Percentiles rank a stretch among this genome's conserved stretches.
Evolutionary conservation across 2,113 vertebrate genomes (phyloP).

Genomic region (Noctilio leporinus): DNA sequence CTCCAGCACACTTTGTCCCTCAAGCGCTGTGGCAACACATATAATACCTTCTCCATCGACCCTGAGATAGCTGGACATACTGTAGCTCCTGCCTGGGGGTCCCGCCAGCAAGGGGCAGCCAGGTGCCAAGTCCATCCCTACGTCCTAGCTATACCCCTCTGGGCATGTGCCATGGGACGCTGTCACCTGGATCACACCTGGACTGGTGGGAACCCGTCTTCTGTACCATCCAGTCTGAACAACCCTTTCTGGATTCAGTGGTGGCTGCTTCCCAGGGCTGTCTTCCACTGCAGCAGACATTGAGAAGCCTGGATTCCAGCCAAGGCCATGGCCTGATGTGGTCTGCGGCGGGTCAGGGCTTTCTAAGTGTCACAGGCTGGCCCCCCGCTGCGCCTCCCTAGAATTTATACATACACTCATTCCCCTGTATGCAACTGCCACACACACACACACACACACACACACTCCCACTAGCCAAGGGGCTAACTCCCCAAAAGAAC

Average conservation of each 20-base stretch:
- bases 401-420: background rate
- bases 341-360: background rate
- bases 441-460: too few species aligned
- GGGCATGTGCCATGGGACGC: background rate
- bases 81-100: background rate
- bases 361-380: background rate
- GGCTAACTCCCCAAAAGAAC: background rate
- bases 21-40: background rate
- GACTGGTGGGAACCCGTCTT: background rate
- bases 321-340: background rate
- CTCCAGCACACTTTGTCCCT: background rate
- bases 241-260: background rate
- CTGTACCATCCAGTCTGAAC: background rate
- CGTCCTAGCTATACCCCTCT: background rate
- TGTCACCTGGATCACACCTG: background rate
- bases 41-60: background rate
- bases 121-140: background rate
- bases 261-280: background rate
- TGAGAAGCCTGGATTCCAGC: background rate
- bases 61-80: slow-evolving; percentile 19
- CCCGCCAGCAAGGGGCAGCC: background rate
- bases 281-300: background rate
- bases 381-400: background rate
- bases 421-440: background rate
- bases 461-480: background rate